phyloP scores from a whole-genome alignment of 2,113 vertebrate species.

The Caranx melampygus region DNA sequence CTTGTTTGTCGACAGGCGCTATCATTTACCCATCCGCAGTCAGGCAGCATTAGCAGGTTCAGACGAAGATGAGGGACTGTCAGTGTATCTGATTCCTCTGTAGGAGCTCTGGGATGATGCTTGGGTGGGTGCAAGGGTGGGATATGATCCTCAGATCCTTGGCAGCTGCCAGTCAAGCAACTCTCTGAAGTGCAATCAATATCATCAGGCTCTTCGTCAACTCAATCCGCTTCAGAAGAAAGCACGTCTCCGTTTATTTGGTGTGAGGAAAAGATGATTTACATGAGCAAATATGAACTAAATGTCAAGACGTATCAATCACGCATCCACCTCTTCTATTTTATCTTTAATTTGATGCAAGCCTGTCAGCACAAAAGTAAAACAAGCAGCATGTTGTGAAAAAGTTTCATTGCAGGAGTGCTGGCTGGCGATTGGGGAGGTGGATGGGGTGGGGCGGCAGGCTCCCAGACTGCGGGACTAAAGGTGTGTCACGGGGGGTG shows the following conservation, averaged over 20 bases:
- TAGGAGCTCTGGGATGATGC: conserved; percentile 42
- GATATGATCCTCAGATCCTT: conserved; percentile 61
- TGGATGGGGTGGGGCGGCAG: conserved; percentile 41
- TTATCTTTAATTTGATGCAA: conserved; percentile 44
- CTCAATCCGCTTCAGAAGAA: conserved; percentile 60
- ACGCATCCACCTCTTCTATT: conserved; percentile 29
- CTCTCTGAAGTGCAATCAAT: conserved; percentile 75
- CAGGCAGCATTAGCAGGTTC: conserved; percentile 66
- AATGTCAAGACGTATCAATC: conserved; percentile 63
- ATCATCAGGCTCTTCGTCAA: conserved; percentile 59
- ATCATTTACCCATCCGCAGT: conserved; percentile 63
- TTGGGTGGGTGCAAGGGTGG: conserved; percentile 47
- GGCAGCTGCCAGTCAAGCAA: conserved; percentile 77
- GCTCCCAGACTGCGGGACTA: conserved; percentile 61
- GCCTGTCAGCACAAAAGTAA: conserved; percentile 32
- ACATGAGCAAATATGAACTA: conserved; percentile 44
- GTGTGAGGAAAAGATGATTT: conserved; percentile 39
- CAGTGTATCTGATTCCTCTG: conserved; percentile 71
- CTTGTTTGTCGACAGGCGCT: conserved; percentile 66
- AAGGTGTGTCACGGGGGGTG: conserved; percentile 74
- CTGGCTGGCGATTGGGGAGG: conserved; percentile 32
- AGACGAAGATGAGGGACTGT: conserved; percentile 53
- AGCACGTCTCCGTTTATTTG: conserved; percentile 56
- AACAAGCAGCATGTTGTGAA: conserved; percentile 10
- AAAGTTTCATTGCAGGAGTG: conserved; percentile 45